These are phyloP conservation scores for Rhyacophila brunnea DNA, from an alignment of 1,140 invertebrate genomes.

Conservation along the genomic window DNA sequence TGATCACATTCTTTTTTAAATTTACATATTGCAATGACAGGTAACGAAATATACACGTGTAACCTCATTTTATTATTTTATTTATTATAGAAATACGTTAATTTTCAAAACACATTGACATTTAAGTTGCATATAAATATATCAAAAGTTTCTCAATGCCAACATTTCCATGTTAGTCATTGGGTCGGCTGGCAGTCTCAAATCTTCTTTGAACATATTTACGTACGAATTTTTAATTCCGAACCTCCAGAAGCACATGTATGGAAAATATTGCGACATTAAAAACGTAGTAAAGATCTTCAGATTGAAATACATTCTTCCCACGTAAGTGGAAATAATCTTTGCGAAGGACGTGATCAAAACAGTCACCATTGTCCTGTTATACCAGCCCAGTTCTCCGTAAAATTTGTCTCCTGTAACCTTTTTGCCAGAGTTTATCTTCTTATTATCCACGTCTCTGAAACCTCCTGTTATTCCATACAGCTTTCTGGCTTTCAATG, in stretches of 20 bases:
- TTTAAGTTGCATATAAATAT: not conserved
- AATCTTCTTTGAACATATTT: slow-evolving; percentile 46
- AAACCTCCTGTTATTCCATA: not conserved
- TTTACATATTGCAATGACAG: too few relatives aligned
- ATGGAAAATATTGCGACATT: slow-evolving; percentile 48
- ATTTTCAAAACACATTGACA: too few relatives aligned
- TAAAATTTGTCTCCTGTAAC: slow-evolving; percentile 12
- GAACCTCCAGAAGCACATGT: slow-evolving; percentile 45
- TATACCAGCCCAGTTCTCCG: slow-evolving; percentile 16
- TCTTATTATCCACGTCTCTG: not conserved
- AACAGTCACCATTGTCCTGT: slow-evolving; percentile 17
- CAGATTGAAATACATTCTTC: slow-evolving; percentile 42
- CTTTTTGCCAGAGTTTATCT: not conserved
- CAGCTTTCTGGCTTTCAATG: slow-evolving; percentile 8
- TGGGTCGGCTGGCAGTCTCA: slow-evolving; percentile 13
- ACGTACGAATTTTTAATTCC: slow-evolving; percentile 42
- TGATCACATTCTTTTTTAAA: too few relatives aligned
- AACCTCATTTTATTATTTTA: too few relatives aligned
- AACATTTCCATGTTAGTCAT: slow-evolving; percentile 21
- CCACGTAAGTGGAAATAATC: slow-evolving; percentile 39
- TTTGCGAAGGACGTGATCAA: slow-evolving; percentile 18
- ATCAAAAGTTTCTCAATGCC: slow-evolving; percentile 1
- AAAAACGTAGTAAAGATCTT: slow-evolving; percentile 39
- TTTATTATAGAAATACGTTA: too few relatives aligned
- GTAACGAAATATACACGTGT: too few relatives aligned